Conservation (phyloP, 1,140 invertebrate species). For the Aplysia californica region DNA sequence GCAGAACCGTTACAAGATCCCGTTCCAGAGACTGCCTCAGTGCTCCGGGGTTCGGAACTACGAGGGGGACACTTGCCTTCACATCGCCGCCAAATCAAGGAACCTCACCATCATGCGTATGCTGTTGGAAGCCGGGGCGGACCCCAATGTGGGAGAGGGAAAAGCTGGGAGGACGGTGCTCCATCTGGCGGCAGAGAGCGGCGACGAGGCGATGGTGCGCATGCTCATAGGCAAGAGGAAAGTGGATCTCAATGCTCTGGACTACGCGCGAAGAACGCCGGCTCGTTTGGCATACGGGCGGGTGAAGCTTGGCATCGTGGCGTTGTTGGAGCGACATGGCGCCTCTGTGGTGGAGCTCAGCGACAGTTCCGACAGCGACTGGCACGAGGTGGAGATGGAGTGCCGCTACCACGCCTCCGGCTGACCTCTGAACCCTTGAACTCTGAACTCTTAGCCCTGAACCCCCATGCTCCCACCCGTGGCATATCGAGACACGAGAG, state of each 20-base stretch:
- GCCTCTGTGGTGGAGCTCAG: too few species aligned
- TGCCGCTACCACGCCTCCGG: too few species aligned
- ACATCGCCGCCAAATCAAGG: conserved; percentile 25
- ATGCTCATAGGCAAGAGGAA: conserved; percentile 1
- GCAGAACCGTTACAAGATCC: conserved; percentile 38
- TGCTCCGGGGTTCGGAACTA: conserved; percentile 80
- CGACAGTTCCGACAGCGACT: too few species aligned
- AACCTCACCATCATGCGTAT: conserved; percentile 14
- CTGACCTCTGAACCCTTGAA: too few species aligned
- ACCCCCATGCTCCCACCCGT: too few species aligned
- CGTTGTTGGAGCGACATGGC: too few species aligned
- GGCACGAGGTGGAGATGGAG: too few species aligned
- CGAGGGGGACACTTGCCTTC: conserved; percentile 78
- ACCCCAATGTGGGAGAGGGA: conserved; percentile 78
- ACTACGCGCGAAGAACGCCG: neutral
- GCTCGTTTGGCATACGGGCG: neutral
- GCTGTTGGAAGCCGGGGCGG: conserved; percentile 34
- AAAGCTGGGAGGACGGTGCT: conserved; percentile 47
- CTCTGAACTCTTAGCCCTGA: too few species aligned
- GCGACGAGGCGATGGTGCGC: conserved; percentile 15
- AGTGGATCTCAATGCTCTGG: neutral
- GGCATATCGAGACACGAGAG: too few species aligned
- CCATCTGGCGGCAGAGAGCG: conserved; percentile 39
- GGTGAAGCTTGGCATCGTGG: too few species aligned
- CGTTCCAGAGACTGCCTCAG: conserved; percentile 66